Conservation (phyloP, 2,113 vertebrate genomes). For the Isichthys henryi region DNA sequence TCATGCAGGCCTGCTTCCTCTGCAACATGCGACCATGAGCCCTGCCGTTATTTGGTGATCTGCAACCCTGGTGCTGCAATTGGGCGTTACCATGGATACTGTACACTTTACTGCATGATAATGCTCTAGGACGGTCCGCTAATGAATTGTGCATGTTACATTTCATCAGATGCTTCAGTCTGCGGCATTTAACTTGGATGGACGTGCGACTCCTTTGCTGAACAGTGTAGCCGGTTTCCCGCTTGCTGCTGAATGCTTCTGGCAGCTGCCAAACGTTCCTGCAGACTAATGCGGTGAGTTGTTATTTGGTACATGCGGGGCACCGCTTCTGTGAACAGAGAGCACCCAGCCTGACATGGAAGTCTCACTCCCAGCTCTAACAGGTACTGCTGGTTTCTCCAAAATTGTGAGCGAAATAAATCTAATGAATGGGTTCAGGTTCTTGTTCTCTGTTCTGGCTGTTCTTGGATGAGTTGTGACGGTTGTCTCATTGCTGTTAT, state of each 20-base stretch:
- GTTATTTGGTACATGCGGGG: background rate
- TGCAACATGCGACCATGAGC: background rate
- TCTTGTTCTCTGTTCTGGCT: background rate
- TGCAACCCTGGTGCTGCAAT: background rate
- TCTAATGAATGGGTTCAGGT: background rate
- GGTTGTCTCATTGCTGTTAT: background rate
- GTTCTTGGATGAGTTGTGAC: background rate
- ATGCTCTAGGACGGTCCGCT: background rate
- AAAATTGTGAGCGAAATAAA: background rate
- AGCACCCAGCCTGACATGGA: background rate
- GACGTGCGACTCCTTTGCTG: background rate
- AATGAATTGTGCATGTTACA: background rate
- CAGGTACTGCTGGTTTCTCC: background rate
- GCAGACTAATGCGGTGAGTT: background rate
- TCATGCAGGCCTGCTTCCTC: background rate
- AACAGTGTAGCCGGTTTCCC: background rate
- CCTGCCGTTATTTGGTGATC: background rate
- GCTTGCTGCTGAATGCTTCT: background rate
- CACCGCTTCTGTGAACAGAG: background rate
- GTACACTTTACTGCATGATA: background rate
- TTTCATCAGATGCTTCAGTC: background rate
- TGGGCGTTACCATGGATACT: conserved; percentile 1
- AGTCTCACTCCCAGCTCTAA: background rate
- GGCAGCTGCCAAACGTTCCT: background rate
- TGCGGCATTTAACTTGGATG: background rate